Evolutionary conservation across 2,888 invertebrate genomes (phyloP).

Genomic region (Hirtodrosophila alboralis): DNA sequence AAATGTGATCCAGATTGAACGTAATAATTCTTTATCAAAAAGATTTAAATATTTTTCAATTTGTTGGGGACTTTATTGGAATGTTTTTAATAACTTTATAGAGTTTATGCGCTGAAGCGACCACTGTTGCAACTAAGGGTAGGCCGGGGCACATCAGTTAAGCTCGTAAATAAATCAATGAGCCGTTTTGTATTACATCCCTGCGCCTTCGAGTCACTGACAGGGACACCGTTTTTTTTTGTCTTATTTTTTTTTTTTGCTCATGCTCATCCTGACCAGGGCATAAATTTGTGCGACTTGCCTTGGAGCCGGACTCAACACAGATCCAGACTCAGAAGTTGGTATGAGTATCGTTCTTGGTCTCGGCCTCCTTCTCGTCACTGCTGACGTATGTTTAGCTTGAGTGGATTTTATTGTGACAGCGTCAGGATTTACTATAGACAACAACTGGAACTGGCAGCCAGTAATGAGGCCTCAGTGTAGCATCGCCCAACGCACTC

Average conservation of each 20-base stretch:
- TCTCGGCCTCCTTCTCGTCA: conserved; percentile 57
- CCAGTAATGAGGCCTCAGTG: conserved; percentile 66
- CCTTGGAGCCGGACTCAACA: conserved; percentile 27
- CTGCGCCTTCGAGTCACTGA: conserved; percentile 45
- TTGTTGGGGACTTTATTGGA: too few species aligned
- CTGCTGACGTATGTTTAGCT: conserved; percentile 78
- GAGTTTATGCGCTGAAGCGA: conserved; percentile 9
- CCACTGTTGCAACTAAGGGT: conserved; percentile 37
- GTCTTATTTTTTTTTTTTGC: conserved; percentile 36
- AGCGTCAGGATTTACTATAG: conserved; percentile 72
- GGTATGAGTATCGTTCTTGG: conserved; percentile 24
- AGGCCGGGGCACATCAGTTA: conserved; percentile 48
- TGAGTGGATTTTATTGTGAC: conserved; percentile 81
- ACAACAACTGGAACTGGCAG: conserved; percentile 72
- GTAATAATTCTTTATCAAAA: too few species aligned
- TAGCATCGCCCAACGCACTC: too few species aligned
- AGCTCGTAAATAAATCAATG: conserved; percentile 83
- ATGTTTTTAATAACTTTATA: background rate
- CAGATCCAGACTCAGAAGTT: conserved; percentile 8
- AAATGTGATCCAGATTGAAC: too few species aligned
- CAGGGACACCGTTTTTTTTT: conserved; percentile 22
- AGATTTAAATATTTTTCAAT: too few species aligned
- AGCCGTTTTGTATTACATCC: conserved; percentile 73
- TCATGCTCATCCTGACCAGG: conserved; percentile 38
- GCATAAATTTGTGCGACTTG: conserved; percentile 73